A percentile compares a stretch with the other conserved stretches of the same genome.
Conservation (phyloP, 2,797 vertebrate genomes). For the Crocodylus rhombifer region DNA sequence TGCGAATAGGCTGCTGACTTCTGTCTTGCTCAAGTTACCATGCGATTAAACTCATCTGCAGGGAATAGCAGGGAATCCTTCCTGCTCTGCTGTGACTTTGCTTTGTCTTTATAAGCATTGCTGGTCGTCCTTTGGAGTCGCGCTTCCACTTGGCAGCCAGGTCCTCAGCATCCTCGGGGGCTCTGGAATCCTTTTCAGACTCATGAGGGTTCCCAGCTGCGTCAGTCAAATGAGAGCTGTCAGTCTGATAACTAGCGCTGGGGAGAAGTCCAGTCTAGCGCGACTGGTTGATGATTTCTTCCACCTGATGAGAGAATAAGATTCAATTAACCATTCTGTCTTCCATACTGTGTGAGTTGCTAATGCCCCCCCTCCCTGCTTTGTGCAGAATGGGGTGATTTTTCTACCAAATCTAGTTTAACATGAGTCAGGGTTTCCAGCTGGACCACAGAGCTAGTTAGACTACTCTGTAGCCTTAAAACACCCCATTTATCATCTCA, state of each 20-base stretch:
- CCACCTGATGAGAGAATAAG: background rate
- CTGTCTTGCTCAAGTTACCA: rapidly evolving
- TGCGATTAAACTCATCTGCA: too few species aligned
- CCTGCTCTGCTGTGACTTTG: background rate
- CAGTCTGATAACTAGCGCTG: background rate
- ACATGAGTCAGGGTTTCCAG: background rate
- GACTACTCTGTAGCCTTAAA: background rate
- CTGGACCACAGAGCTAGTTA: background rate
- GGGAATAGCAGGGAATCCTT: background rate
- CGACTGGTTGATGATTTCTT: background rate
- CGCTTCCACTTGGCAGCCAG: background rate
- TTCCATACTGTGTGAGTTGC: background rate
- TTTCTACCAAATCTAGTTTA: background rate
- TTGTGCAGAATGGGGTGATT: background rate
- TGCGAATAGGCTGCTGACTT: background rate
- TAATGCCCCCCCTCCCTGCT: background rate
- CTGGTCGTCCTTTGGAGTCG: background rate
- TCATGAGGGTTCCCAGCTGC: background rate
- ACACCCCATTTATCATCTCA: background rate
- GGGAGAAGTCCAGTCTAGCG: background rate
- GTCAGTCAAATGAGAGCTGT: background rate
- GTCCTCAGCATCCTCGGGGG: background rate
- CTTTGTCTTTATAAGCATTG: background rate
- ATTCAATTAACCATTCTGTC: background rate
- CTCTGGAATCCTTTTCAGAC: background rate